These are phyloP conservation scores for Brachypodius melanocephalos DNA, from an alignment of 2,113 vertebrate genomes.

Conservation along the genomic window DNA sequence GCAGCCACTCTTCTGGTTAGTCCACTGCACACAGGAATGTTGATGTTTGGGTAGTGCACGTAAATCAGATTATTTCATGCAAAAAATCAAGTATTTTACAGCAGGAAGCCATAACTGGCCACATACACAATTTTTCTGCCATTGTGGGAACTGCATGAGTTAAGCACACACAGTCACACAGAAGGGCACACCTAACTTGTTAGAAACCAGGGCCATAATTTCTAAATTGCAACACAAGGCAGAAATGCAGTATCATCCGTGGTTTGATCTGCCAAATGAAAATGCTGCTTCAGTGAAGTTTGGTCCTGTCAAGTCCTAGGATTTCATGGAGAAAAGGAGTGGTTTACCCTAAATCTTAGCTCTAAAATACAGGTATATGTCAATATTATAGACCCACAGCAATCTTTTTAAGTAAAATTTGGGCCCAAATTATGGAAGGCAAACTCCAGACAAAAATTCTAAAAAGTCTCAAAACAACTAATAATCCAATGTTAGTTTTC, in stretches of 20 bases:
- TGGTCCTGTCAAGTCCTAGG: neutral
- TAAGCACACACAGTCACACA: neutral
- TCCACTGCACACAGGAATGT: neutral
- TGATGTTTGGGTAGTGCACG: neutral
- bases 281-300: neutral
- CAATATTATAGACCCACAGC: neutral
- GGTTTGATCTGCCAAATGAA: neutral
- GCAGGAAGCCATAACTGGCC: neutral
- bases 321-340: neutral
- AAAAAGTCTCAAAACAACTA: neutral
- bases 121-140: neutral
- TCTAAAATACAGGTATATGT: neutral
- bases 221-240: neutral
- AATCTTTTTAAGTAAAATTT: neutral
- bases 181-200: neutral
- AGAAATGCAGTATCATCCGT: neutral
- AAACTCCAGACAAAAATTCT: neutral
- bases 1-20: neutral
- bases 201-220: neutral
- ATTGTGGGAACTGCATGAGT: neutral
- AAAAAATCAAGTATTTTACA: neutral
- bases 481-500: neutral
- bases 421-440: neutral
- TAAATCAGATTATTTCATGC: neutral
- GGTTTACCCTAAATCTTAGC: neutral